Base-by-base conservation (phyloP, 1,140 invertebrate genomes). In the Gonioctena quinquepunctata region DNA sequence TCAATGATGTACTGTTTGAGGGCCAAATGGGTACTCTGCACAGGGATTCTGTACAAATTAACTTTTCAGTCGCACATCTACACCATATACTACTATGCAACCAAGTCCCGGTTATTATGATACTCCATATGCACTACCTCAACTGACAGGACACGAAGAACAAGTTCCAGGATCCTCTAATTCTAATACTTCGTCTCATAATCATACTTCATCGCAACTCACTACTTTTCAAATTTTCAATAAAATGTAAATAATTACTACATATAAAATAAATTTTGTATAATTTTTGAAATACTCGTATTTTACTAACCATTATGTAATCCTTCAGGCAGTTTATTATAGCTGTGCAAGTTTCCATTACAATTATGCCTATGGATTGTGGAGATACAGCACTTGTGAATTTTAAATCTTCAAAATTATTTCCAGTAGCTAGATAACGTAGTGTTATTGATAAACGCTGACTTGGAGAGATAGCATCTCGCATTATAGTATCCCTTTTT, bases 401-500 rank as follows among this genome's bases (percentile, higher is more conserved):
- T 54, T 69, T 56, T 26, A 64, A 16, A 18, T 64, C 71, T 75
- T 67, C 65, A 27, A 59, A 67, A 67, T 49, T 27, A 27, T 42
- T 48, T 16, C 76, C 78, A 61, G 69, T 71, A 8, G 78, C 73
- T 63, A 79, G 64, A 60, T 69, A 78, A 57, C 77, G 27, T 62
- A 77, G 62, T 54, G 77, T 79, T 16, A 77, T 61, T 52, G 75
- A 70, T 18, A 77, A 63, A 66, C 74, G 66, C 27, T 71, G 66
- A 50, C 66, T 64, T 13, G 72, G 42, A 52, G 71, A 61, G 64
- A 81, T 80, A 8, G 75, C 73, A 66, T 75, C 64, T 57, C 78
- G 59, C 63, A 71, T 72, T n/a, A 74, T 56, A 3, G 78, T 80
- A 65, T 81, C 72, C 59, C 74, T 49, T 67, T 76, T 76, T 16